Evolutionary conservation across 2,113 vertebrate genomes (phyloP), one percentile per base, ranked within the genome.

Genomic region (Psephotus haematonotus): DNA sequence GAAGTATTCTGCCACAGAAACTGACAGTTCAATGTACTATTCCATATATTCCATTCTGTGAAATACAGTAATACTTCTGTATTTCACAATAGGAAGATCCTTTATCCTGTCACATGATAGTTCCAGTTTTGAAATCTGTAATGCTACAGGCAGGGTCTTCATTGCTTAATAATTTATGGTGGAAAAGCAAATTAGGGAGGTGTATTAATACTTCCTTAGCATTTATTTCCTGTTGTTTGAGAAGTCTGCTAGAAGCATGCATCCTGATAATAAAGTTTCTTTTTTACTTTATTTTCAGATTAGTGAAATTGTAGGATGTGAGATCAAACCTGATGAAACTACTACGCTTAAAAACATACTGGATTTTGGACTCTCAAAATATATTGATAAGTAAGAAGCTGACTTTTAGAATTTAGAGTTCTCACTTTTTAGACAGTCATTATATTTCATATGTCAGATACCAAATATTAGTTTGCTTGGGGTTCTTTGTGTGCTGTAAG

Each of bases 261-360:
- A 4, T 63, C 43, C 72, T 71, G 24, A 53, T 71, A 49, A 75
- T 22, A 17, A 17, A 25, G 57, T 33, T 74, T 64, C 15, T 86
- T 95, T 95, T 62, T 59, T 68, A 78, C 33, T 80, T 95, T 67
- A 14, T 95, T 97, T 95, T 90, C 97, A 99, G 99, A 99, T 99
- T 68, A 99, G 98, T 96, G 85, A 95, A 63, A 95, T 98, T 55
- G 97, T 98, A 29, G 99, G 99, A 75, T 97, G 95, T 79, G 97
- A 98, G 79, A 97, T 99, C 85, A 98, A 95, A 70, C 98, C 98
- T 4, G 97, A 98, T 13, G 88, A 93, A 78, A 97, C 96, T 17
- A 98, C 98, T 33, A 98, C 98, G 13, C 98, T 99, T 62, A 82
- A 95, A 74, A 97, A 97, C 85, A 98, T 99, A 96, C 5, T 99